Evolutionary conservation across 37 sponge, comb jelly and placozoan species (phyloP), one percentile per base, ranked within the genome.

Genomic region (Petrosia ficiformis): DNA sequence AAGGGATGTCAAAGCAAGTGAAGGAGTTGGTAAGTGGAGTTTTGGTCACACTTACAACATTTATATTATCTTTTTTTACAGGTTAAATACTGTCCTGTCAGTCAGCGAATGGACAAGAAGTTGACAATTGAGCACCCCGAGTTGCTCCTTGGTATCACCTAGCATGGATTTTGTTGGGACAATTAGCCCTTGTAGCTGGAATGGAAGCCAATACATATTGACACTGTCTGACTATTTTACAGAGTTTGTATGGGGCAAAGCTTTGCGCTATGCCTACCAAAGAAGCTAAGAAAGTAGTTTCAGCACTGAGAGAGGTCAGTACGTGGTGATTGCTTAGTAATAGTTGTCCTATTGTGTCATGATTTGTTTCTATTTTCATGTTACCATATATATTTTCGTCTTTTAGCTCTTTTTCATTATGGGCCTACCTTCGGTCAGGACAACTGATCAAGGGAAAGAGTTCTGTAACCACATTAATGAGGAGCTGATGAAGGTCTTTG

Each of bases 361-460:
- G 54, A 48, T 48, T 19, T 48, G 8, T 14, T 48, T 48, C 14
- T 48, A 48, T 48, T n/a, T n/a, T n/a, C n/a, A n/a, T n/a, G n/a
- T n/a, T n/a, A n/a, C n/a, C n/a, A n/a, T n/a, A n/a, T n/a, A n/a
- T n/a, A n/a, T n/a, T n/a, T n/a, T n/a, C n/a, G n/a, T n/a, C n/a
- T n/a, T n/a, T n/a, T n/a, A n/a, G n/a, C n/a, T n/a, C n/a, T n/a
- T n/a, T n/a, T n/a, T n/a, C 25, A 37, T 68, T 10, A 29, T 84
- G 54, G 86, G 86, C 4, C 38, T 85, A n/a, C 86, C 86, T 30
- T 21, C 54, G 28, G 81, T 87, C 22, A 77, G 70, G 8, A 82
- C 78, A 59, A 57, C 82, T 4, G 88, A 86, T 61, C 81, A 87
- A 59, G 78, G 82, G 1, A 52, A 39, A 25, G 88, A 82, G 65